phyloP scores from a whole-genome alignment of 2,113 vertebrate genomes.

The Cephalopterus ornatus region DNA sequence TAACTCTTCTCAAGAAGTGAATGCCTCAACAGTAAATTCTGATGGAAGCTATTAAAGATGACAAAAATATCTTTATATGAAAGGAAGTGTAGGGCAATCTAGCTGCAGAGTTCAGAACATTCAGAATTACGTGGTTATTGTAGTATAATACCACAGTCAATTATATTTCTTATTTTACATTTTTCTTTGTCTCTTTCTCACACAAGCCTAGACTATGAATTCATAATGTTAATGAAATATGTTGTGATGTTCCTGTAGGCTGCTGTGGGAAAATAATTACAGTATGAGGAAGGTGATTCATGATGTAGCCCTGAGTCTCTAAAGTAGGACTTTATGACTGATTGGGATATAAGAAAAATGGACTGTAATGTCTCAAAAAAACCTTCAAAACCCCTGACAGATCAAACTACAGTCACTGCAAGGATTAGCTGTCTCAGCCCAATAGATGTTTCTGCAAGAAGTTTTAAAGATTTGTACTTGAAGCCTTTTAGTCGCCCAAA shows the following conservation, averaged over 20 bases:
- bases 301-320: neutral
- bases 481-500: neutral
- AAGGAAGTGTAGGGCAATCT: neutral
- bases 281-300: neutral
- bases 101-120: neutral
- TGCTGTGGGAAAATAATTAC: neutral
- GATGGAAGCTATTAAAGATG: neutral
- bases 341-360: neutral
- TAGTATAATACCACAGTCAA: neutral
- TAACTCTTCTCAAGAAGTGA: neutral
- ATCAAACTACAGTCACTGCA: neutral
- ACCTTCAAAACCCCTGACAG: neutral
- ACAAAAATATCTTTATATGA: neutral
- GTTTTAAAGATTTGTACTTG: slow-evolving; percentile 8
- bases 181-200: slow-evolving; percentile 10
- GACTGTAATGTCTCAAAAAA: neutral
- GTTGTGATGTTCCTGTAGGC: neutral
- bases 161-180: neutral
- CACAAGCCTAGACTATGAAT: neutral
- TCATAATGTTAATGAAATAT: neutral
- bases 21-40: neutral
- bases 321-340: neutral
- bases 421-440: neutral
- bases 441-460: neutral
- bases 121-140: neutral